Evolutionary conservation across 2,113 vertebrate genomes (phyloP).

Genomic region (Gymnorhina tibicen): DNA sequence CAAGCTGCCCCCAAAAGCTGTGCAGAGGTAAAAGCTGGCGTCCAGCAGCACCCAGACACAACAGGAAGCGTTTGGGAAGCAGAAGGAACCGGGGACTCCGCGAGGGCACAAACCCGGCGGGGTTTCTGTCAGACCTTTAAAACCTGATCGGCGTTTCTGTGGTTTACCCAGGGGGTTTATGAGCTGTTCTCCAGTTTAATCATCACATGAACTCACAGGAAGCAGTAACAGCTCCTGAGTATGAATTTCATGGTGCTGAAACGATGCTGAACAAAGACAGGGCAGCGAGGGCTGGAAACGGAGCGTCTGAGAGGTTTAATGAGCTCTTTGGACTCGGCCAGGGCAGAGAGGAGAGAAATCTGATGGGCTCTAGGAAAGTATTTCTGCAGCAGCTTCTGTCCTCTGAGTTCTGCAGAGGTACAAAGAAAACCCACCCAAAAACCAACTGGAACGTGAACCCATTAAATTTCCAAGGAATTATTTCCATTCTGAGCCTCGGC

Average conservation of each 20-base stretch:
- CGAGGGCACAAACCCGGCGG: fast-evolving
- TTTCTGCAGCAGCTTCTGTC: background rate
- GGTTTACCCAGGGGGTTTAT: background rate
- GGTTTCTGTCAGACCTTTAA: background rate
- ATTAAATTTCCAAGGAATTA: background rate
- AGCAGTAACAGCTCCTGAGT: background rate
- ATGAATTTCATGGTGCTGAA: background rate
- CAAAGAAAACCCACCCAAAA: background rate
- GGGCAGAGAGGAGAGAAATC: background rate
- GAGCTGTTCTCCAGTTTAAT: background rate
- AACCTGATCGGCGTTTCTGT: background rate
- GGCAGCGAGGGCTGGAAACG: background rate
- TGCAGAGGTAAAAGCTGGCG: background rate
- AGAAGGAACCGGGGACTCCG: background rate
- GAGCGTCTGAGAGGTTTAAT: background rate
- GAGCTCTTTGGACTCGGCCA: background rate
- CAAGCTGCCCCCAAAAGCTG: background rate
- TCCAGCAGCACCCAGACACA: background rate
- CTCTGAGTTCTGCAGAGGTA: background rate
- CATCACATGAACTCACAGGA: background rate
- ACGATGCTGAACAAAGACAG: background rate
- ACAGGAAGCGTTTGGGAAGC: fast-evolving
- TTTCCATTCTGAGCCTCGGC: background rate
- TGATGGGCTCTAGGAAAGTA: background rate
- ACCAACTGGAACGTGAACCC: fast-evolving